phyloP scores from a whole-genome alignment of 23 tunicate species.

The Phallusia fumigata region DNA sequence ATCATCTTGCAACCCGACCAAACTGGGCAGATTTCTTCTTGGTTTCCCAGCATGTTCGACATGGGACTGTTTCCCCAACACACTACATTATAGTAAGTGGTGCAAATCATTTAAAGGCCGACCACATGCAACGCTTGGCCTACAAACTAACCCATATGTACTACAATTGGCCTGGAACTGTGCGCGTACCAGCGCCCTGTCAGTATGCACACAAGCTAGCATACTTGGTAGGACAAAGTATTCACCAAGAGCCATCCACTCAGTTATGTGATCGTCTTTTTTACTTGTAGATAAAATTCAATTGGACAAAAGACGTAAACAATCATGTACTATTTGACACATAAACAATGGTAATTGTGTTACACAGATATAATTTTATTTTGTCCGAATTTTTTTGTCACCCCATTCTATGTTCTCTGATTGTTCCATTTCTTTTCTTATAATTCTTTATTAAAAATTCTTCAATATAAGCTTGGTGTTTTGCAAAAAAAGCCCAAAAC shows the following conservation, averaged over 20 bases:
- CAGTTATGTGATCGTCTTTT: slow-evolving; percentile 64
- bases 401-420: too few species aligned
- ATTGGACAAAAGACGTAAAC: too few species aligned
- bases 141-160: slow-evolving; percentile 97
- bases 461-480: too few species aligned
- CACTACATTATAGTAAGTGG: slow-evolving; percentile 90
- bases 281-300: slow-evolving; percentile 37
- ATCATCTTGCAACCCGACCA: slow-evolving; percentile 78
- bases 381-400: too few species aligned
- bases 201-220: slow-evolving; percentile 99
- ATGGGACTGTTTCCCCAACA: slow-evolving; percentile 98
- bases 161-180: slow-evolving; percentile 99
- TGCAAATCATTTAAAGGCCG: slow-evolving; percentile 70
- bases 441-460: too few species aligned
- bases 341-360: too few species aligned
- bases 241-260: slow-evolving; percentile 67
- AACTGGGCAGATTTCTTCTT: slow-evolving; percentile 93
- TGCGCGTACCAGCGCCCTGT: slow-evolving; percentile 98
- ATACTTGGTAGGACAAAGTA: slow-evolving; percentile 85
- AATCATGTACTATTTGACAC: too few species aligned
- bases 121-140: slow-evolving; percentile 82
- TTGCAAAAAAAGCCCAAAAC: too few species aligned
- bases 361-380: too few species aligned
- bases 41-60: slow-evolving; percentile 95
- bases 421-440: too few species aligned